These are phyloP conservation scores for Athrips mouffetella DNA, from an alignment of 2,888 invertebrate genomes.

Conservation along the genomic window DNA sequence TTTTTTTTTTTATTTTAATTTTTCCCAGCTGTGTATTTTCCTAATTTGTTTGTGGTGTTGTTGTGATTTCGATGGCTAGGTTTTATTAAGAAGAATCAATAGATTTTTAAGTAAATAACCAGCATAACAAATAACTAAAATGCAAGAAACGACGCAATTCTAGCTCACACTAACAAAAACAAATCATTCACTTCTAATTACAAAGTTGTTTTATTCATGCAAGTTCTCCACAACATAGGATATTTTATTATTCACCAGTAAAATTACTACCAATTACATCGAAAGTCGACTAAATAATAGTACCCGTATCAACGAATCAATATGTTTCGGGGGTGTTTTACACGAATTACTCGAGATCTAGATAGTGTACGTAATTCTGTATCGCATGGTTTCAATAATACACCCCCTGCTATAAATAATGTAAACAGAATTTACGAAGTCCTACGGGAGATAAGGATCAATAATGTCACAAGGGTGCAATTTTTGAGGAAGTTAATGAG, in stretches of 20 bases:
- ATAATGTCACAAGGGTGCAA: constrained; percentile 41
- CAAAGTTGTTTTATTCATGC: too few relatives aligned
- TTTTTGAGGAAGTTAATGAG: constrained; percentile 23
- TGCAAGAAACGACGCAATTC: background rate
- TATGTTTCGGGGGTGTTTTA: constrained; percentile 32
- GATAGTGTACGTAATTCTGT: constrained; percentile 38
- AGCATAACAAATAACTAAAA: background rate
- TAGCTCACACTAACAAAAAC: constrained; percentile 11
- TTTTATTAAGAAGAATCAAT: background rate
- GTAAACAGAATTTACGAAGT: constrained; percentile 61
- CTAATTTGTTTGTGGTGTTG: too few relatives aligned
- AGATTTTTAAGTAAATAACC: background rate
- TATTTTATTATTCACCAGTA: too few relatives aligned
- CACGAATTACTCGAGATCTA: constrained; percentile 40
- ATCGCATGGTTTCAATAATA: constrained; percentile 69
- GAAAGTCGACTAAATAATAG: constrained; percentile 21
- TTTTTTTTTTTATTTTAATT: too few relatives aligned
- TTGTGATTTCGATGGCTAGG: background rate
- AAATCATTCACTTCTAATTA: constrained; percentile 9
- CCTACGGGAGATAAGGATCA: constrained; percentile 51
- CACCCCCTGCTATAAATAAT: constrained; percentile 70
- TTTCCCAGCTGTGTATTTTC: too few relatives aligned
- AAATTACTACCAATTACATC: constrained; percentile 21
- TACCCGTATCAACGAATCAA: constrained; percentile 27
- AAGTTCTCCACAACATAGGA: too few relatives aligned